These are phyloP conservation scores for Hipposideros larvatus DNA, from an alignment of 2,797 vertebrate species.

Conservation along the genomic window DNA sequence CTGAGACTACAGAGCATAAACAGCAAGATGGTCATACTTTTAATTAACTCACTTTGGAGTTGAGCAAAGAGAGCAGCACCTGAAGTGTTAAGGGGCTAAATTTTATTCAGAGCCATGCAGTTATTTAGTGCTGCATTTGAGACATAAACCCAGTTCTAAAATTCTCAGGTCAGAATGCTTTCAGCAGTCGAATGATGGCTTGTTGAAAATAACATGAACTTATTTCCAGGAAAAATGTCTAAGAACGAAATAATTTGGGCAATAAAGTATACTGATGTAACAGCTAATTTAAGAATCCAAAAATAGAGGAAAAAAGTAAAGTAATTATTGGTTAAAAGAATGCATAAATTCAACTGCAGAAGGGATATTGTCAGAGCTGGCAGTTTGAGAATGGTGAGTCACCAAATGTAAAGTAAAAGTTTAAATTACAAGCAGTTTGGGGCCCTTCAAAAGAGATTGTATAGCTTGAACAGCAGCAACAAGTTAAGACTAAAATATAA, in stretches of 20 bases:
- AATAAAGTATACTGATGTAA: background rate
- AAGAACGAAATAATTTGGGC: background rate
- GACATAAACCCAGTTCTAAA: background rate
- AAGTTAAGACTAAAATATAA: background rate
- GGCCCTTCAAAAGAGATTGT: background rate
- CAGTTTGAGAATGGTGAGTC: background rate
- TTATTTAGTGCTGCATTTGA: background rate
- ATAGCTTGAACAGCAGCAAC: background rate
- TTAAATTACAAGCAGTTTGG: background rate
- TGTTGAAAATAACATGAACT: background rate
- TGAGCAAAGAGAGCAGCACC: background rate
- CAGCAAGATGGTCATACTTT: background rate
- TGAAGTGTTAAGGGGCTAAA: background rate
- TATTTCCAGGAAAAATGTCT: constrained; percentile 19
- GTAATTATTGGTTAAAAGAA: background rate
- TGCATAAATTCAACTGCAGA: background rate
- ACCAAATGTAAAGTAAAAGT: background rate
- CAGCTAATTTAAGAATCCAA: background rate
- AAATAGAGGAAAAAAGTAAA: background rate
- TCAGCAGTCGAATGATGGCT: background rate
- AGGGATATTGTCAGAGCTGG: background rate
- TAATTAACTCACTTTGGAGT: background rate
- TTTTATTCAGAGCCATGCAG: background rate
- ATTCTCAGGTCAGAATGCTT: background rate
- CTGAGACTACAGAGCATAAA: background rate